A percentile compares a stretch with the other conserved stretches of the same genome.
These are phyloP conservation scores for Neoitamus cyanurus DNA, from an alignment of 2,888 invertebrate species.

Conservation along the genomic window DNA sequence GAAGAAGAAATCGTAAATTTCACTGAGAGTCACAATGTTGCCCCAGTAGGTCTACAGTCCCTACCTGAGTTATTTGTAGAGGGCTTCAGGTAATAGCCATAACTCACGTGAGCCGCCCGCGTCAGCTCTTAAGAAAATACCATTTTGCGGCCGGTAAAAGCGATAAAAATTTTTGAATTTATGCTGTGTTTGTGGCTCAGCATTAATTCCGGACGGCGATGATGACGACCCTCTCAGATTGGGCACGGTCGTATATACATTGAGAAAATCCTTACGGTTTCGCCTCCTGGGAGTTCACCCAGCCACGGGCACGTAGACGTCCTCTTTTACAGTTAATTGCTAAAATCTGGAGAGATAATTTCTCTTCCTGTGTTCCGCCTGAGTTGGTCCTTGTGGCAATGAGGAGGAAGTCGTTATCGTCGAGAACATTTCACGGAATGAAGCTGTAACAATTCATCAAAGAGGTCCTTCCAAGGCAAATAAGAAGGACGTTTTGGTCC, in stretches of 20 bases:
- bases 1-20: background rate
- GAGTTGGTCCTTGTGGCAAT: background rate
- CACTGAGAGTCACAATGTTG: background rate
- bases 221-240: background rate
- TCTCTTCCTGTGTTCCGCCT: background rate
- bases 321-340: background rate
- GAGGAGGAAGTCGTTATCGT: background rate
- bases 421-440: background rate
- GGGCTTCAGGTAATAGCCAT: background rate
- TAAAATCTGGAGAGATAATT: conserved; percentile 13
- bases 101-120: background rate
- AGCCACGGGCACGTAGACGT: background rate
- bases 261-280: background rate
- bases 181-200: background rate
- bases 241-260: background rate
- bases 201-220: background rate
- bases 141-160: background rate
- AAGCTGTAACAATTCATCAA: background rate
- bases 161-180: background rate
- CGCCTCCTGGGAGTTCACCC: background rate
- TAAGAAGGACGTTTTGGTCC: background rate
- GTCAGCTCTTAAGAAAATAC: background rate
- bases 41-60: background rate
- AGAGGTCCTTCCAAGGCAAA: background rate
- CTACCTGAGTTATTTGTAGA: background rate